Evolutionary conservation across 1,140 invertebrate genomes (phyloP).

Genomic region (Drosophila cardini): DNA sequence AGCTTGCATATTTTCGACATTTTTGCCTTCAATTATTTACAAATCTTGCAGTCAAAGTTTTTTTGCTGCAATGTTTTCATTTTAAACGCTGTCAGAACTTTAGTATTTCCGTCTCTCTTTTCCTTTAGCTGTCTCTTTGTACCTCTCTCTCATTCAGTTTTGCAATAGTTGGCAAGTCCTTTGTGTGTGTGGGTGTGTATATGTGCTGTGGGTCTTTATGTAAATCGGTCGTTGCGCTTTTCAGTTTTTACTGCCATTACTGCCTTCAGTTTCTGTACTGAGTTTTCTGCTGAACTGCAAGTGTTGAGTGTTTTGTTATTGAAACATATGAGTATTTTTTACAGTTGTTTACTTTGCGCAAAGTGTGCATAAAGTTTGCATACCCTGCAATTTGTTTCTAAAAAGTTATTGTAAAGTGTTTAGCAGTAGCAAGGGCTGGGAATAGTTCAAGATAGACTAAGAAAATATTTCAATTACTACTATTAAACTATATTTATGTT

Average conservation of each 20-base stretch:
- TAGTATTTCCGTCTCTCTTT: constrained; percentile 3
- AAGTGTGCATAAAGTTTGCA: constrained; percentile 33
- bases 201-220: constrained; percentile 61
- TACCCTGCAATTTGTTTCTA: constrained; percentile 18
- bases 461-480: no score
- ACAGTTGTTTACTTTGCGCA: constrained; percentile 60
- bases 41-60: constrained; percentile 60
- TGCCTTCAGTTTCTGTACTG: neutral
- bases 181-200: constrained; percentile 28
- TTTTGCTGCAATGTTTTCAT: constrained; percentile 42
- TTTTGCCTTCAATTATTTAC: constrained; percentile 67
- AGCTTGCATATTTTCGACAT: constrained; percentile 63
- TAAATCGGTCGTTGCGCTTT: constrained; percentile 74
- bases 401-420: neutral
- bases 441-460: no score
- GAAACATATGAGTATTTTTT: constrained; percentile 72
- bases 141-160: neutral
- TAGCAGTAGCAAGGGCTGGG: neutral
- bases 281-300: constrained; percentile 32
- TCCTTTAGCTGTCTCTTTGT: neutral
- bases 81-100: constrained; percentile 49
- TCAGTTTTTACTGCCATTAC: constrained; percentile 41
- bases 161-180: constrained; percentile 45
- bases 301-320: constrained; percentile 83
- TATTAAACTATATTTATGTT: no score